Base-by-base conservation (phyloP, 2,888 invertebrate species). In the Erebia epiphron region DNA sequence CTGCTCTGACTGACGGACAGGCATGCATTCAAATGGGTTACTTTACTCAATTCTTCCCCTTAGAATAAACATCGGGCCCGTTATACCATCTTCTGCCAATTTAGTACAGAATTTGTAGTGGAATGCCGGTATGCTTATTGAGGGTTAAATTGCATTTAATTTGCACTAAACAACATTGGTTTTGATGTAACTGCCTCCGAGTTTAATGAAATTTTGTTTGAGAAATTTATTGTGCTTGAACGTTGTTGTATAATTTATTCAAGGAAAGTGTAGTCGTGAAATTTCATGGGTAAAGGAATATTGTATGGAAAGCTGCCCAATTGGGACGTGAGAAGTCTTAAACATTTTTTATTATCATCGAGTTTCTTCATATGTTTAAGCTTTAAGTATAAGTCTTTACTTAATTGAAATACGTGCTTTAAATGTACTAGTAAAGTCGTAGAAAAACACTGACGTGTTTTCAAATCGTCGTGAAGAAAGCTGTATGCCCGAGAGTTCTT, bases 11-110 rank as follows among this genome's bases (percentile, higher is more conserved):
- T 95, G 95, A 95, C 95, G 94, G 95, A 95, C 95, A 94, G 94
- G 95, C 94, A 95, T 95, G 95, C 95, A 95, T 95, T 95, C 95
- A 95, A 95, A 95, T 95, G 90, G 95, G 94, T 95, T 95, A 95
- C 94, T 95, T 95, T 95, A 93, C 91, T 89, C 91, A 84, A 82
- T 83, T 86, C 82, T 72, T 78, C 84, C 86, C 84, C 85, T 86
- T 79, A 83, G 86, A 85, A 87, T 89, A 91, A 90, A 91, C 90
- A 90, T 86, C 86, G 83, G 78, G 77, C 78, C 76, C 81, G 81
- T 78, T 82, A 86, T 83, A 84, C 86, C 86, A 87, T 88, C 86
- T 85, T 81, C 82, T 84, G 86, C 90, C 91, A 92, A 92, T 92
- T 92, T 91, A 86, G 86, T 88, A 85, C 83, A 85, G 90, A 90